Percentiles rank a stretch among this genome's conserved stretches.
phyloP scores from a whole-genome alignment of 2,113 vertebrate species.

The Tauraco erythrolophus region DNA sequence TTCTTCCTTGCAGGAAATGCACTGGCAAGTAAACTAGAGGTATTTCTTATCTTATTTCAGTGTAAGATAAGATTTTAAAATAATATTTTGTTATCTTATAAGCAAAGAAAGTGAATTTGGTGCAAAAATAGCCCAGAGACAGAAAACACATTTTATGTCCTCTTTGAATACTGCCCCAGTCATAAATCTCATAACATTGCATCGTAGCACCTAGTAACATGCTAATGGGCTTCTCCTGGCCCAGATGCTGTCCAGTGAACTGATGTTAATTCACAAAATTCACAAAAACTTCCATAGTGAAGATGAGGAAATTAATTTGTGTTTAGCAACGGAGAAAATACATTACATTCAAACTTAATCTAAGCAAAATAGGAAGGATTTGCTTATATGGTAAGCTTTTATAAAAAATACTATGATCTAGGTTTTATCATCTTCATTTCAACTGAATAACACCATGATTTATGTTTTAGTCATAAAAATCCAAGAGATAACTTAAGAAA shows the following conservation, averaged over 20 bases:
- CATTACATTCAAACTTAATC: neutral
- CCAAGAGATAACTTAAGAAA: neutral
- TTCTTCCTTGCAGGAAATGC: neutral
- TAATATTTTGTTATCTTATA: neutral
- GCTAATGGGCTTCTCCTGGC: rapidly evolving
- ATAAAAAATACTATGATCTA: neutral
- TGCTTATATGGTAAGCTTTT: neutral
- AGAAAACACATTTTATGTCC: neutral
- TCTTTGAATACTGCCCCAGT: neutral
- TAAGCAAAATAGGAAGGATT: neutral
- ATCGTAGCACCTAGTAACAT: neutral
- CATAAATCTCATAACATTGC: neutral
- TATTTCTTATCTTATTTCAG: neutral
- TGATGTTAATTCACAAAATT: neutral
- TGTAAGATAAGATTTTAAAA: neutral
- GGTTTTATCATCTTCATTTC: neutral
- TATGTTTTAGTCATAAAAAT: neutral
- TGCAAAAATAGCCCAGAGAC: neutral
- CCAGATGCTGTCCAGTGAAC: neutral
- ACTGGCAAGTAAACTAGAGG: neutral
- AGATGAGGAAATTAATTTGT: neutral
- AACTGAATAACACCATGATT: neutral
- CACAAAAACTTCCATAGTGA: neutral
- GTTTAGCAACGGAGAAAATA: neutral
- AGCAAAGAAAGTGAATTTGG: neutral